Percentiles rank a stretch among this genome's conserved stretches.
These are phyloP conservation scores for Neosalanx taihuensis DNA, from an alignment of 2,797 vertebrate species.

Conservation along the genomic window DNA sequence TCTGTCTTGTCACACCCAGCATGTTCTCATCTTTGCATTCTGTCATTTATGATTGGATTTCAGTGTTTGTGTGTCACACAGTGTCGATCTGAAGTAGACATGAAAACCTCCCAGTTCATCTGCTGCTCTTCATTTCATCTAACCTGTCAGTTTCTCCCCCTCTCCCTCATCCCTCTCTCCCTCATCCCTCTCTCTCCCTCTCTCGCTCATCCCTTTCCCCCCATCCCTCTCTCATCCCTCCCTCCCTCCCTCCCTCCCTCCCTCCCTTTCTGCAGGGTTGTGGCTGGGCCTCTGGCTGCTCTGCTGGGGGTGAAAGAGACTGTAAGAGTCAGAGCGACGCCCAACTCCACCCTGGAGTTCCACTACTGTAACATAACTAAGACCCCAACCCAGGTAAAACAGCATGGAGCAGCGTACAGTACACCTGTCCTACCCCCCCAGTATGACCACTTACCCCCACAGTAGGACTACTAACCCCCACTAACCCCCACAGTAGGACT, in stretches of 20 bases:
- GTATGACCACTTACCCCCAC: too few relatives aligned
- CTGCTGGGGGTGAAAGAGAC: slow-evolving; percentile 88
- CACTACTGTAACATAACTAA: slow-evolving; percentile 80
- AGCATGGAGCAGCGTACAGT: background rate
- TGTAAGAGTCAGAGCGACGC: slow-evolving; percentile 76
- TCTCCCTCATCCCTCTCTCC: background rate
- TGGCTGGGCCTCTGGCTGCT: slow-evolving; percentile 82
- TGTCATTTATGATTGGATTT: too few relatives aligned
- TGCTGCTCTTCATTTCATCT: background rate
- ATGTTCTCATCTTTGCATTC: background rate
- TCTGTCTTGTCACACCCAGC: too few relatives aligned
- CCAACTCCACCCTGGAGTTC: slow-evolving; percentile 80
- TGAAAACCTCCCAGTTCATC: background rate
- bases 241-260: slow-evolving; percentile 9
- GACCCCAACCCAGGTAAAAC: slow-evolving; percentile 84
- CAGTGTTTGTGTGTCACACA: too few relatives aligned
- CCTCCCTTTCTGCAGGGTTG: slow-evolving; percentile 65
- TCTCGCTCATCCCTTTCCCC: too few relatives aligned
- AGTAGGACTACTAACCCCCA: too few relatives aligned
- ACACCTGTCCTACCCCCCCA: slow-evolving; percentile 1
- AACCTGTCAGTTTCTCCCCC: background rate
- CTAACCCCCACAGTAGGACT: too few relatives aligned
- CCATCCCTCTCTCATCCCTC: background rate
- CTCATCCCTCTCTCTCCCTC: background rate
- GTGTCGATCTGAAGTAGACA: background rate